Conservation (phyloP, 2,113 vertebrate genomes). For the Chamaetylas fuelleborni region DNA sequence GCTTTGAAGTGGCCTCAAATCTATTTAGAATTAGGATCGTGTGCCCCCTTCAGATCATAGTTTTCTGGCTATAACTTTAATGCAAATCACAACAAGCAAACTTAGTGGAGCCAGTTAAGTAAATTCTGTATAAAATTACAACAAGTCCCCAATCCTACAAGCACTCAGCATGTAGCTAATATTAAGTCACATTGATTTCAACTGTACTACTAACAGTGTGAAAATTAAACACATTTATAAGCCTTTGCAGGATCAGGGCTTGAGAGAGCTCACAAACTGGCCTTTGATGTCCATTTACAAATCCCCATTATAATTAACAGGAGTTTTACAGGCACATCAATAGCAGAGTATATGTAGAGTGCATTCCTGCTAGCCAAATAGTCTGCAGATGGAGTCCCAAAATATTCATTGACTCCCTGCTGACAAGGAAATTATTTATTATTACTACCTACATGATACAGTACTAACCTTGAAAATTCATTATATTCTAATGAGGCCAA, state of each 20-base stretch:
- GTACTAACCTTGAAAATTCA: constrained; percentile 65
- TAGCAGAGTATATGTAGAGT: neutral
- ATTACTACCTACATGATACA: constrained; percentile 64
- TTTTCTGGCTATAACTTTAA: constrained; percentile 1
- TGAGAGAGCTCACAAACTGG: constrained; percentile 47
- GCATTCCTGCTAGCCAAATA: constrained; percentile 53
- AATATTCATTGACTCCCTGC: constrained; percentile 68
- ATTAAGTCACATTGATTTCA: constrained; percentile 23
- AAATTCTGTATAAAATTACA: constrained; percentile 14
- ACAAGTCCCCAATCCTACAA: neutral
- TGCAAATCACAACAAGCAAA: constrained; percentile 22
- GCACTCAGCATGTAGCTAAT: constrained; percentile 44
- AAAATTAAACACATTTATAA: constrained; percentile 61
- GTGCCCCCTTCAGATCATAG: neutral
- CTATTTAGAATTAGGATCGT: neutral
- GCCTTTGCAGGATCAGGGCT: constrained; percentile 25
- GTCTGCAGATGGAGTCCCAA: constrained; percentile 65
- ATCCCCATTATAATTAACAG: constrained; percentile 54
- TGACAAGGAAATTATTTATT: constrained; percentile 70
- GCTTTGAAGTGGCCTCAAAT: neutral
- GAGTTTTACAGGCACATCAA: constrained; percentile 45
- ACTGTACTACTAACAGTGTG: constrained; percentile 22
- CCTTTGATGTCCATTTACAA: constrained; percentile 63
- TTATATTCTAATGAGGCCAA: constrained; percentile 60
- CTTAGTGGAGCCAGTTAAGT: neutral